These are phyloP conservation scores for Drosophila takahashii DNA, from an alignment of 1,140 invertebrate genomes.

Conservation along the genomic window DNA sequence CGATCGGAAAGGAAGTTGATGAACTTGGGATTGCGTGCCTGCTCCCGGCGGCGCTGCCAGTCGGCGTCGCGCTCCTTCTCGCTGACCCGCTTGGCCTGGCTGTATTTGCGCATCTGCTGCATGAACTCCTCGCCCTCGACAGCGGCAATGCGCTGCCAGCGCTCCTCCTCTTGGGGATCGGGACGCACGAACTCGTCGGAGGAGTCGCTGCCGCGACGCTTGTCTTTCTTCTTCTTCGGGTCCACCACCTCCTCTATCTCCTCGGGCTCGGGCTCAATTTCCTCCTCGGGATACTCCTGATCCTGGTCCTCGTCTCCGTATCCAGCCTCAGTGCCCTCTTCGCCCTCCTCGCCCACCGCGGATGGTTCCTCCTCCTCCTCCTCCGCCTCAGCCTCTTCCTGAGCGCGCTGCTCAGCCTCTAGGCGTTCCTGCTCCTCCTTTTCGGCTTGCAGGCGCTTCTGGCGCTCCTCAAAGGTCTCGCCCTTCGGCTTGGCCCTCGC, in stretches of 20 bases:
- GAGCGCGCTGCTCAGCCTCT: conserved; percentile 70
- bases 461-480: conserved; percentile 79
- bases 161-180: conserved; percentile 78
- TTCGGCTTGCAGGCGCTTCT: conserved; percentile 75
- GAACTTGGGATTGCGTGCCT: conserved; percentile 75
- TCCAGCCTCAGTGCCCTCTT: conserved; percentile 57
- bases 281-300: conserved; percentile 24
- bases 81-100: conserved; percentile 68
- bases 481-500: conserved; percentile 79
- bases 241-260: conserved; percentile 50
- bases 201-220: conserved; percentile 72
- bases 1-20: conserved; percentile 90
- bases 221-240: conserved; percentile 39
- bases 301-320: conserved; percentile 65
- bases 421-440: conserved; percentile 74
- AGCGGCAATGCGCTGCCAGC: conserved; percentile 80
- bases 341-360: conserved; percentile 52
- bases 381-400: conserved; percentile 68
- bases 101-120: conserved; percentile 82
- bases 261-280: conserved; percentile 54
- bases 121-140: conserved; percentile 81
- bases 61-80: conserved; percentile 84
- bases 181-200: conserved; percentile 80
- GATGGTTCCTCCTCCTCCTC: conserved; percentile 69
- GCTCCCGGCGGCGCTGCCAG: conserved; percentile 78